phyloP scores from a whole-genome alignment of 2,797 vertebrate genomes.

The Sphenodon punctatus region DNA sequence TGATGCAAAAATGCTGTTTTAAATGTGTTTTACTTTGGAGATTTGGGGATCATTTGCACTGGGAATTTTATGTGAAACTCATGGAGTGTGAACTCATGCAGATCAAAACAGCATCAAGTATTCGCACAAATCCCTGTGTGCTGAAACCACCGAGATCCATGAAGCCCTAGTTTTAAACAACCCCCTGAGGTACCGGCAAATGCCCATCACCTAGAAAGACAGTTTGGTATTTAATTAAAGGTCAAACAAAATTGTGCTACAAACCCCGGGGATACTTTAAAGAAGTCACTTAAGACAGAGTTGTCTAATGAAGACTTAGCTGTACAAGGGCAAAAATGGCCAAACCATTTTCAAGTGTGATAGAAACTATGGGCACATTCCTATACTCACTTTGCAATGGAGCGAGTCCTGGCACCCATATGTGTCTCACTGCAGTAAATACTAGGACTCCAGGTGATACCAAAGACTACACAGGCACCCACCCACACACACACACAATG shows the following conservation, averaged over 20 bases:
- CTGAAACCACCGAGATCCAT: not conserved
- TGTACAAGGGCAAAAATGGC: not conserved
- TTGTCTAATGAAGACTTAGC: conserved; percentile 21
- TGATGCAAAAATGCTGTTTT: not conserved
- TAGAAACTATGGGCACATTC: not conserved
- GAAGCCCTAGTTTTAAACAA: not conserved
- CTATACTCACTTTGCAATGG: no score
- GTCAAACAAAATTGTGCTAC: conserved; percentile 34
- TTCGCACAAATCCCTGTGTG: not conserved
- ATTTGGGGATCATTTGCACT: not conserved
- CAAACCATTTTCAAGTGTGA: not conserved
- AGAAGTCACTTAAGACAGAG: conserved; percentile 35
- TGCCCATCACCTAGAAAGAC: not conserved
- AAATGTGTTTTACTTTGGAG: not conserved
- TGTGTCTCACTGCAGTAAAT: no score
- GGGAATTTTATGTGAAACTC: not conserved
- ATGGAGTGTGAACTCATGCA: not conserved
- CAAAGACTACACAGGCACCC: no score
- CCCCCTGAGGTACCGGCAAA: conserved; percentile 14
- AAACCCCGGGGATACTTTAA: conserved; percentile 38
- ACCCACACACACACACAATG: no score
- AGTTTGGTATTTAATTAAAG: conserved; percentile 67
- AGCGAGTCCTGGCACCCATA: no score
- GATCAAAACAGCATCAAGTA: not conserved
- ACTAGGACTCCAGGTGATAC: no score